Conservation (phyloP, 2,113 vertebrate genomes). For the Notechis scutatus region DNA sequence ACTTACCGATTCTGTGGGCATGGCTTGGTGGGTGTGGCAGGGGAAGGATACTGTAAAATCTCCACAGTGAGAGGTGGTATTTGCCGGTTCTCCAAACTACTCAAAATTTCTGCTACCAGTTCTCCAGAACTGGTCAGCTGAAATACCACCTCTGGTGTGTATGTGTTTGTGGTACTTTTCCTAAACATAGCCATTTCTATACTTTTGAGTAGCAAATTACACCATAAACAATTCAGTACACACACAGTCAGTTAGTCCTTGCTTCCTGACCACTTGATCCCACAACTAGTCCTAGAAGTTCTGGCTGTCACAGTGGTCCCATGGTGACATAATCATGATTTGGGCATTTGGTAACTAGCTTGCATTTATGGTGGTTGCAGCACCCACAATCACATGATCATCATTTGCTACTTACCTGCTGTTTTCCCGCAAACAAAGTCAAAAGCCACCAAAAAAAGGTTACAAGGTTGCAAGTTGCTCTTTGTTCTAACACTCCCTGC, state of each 20-base stretch:
- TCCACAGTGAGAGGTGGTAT: too few relatives aligned
- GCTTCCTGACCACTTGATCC: background rate
- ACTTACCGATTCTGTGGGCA: too few relatives aligned
- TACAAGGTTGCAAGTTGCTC: background rate
- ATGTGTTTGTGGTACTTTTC: background rate
- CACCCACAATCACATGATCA: background rate
- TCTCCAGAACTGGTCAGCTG: too few relatives aligned
- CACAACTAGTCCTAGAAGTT: background rate
- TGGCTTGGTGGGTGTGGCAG: too few relatives aligned
- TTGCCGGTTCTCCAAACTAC: too few relatives aligned
- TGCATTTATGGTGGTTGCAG: background rate
- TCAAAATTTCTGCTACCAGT: too few relatives aligned
- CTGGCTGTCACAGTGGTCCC: background rate
- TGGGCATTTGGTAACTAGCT: background rate
- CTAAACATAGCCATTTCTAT: background rate
- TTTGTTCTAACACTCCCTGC: background rate
- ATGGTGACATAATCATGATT: background rate
- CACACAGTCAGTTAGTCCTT: background rate
- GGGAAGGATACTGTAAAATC: too few relatives aligned
- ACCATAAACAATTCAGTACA: background rate
- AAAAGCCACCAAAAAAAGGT: background rate
- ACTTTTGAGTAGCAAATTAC: background rate
- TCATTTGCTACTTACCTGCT: background rate
- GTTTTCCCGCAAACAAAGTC: background rate
- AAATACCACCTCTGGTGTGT: background rate